Evolutionary conservation across 2,113 vertebrate genomes (phyloP).

Genomic region (Ochotona curzoniae): DNA sequence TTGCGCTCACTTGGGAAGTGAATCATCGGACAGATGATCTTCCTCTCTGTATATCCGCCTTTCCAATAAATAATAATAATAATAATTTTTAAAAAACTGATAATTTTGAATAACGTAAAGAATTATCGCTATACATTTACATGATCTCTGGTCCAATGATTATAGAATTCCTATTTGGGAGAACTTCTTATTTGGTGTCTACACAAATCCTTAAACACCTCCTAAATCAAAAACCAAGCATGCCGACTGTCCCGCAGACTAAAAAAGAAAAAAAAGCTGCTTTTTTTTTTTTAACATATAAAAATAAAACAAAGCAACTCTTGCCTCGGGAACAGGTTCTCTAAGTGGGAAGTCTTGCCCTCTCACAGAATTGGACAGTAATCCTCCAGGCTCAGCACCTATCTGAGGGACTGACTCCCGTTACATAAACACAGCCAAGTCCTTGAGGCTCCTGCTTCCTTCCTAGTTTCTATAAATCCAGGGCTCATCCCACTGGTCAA

Average conservation of each 20-base stretch:
- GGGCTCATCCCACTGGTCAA: neutral
- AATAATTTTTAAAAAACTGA: no score
- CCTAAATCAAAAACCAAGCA: neutral
- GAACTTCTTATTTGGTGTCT: neutral
- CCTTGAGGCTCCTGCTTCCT: conserved; percentile 45
- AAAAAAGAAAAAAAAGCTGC: neutral
- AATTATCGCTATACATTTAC: neutral
- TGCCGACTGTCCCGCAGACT: neutral
- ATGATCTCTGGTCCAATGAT: neutral
- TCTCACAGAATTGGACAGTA: neutral
- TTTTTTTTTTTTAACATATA: neutral
- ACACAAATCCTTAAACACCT: neutral
- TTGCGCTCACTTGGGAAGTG: no score
- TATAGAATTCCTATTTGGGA: neutral
- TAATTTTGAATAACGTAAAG: conserved; percentile 6
- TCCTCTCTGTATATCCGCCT: no score
- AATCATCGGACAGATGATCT: no score
- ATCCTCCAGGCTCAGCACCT: conserved; percentile 49
- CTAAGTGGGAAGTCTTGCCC: conserved; percentile 18
- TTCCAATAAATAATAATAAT: no score
- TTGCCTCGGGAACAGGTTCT: neutral
- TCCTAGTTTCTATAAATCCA: conserved; percentile 21
- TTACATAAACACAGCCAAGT: conserved; percentile 39
- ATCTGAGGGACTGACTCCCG: conserved; percentile 3
- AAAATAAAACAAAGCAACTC: conserved; percentile 50